A percentile compares a stretch with the other conserved stretches of the same genome.
These are phyloP conservation scores for Fulica atra DNA, from an alignment of 2,113 vertebrate species.

Conservation along the genomic window DNA sequence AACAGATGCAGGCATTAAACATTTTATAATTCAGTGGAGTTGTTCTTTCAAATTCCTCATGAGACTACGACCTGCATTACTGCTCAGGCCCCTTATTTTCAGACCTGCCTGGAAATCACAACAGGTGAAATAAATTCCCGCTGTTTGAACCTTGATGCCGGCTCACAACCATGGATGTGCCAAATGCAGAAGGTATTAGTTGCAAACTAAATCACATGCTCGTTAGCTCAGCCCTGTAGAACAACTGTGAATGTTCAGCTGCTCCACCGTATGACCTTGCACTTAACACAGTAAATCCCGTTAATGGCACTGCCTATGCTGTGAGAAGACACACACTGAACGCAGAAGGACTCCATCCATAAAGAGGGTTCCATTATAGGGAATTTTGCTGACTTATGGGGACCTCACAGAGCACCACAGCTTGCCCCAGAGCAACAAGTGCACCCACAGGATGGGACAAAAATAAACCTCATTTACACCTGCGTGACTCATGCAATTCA, in stretches of 20 bases:
- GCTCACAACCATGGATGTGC: neutral
- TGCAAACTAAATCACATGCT: neutral
- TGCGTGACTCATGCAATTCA: neutral
- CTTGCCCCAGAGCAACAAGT: neutral
- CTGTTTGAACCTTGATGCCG: neutral
- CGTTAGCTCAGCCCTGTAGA: neutral
- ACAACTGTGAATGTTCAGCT: neutral
- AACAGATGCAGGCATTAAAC: neutral
- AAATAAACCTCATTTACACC: neutral
- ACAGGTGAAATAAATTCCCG: neutral
- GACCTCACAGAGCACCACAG: neutral
- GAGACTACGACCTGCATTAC: neutral
- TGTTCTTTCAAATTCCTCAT: neutral
- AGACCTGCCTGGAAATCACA: neutral
- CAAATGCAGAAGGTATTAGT: neutral
- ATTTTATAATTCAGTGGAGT: neutral
- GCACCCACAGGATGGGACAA: neutral
- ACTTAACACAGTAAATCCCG: neutral
- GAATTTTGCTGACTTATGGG: neutral
- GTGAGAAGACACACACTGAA: neutral
- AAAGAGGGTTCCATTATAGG: neutral
- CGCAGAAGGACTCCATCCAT: neutral
- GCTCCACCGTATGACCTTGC: neutral
- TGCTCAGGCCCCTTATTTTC: neutral
- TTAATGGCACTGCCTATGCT: neutral